These are phyloP conservation scores for Lepidocolaptes lacrymiger DNA, from an alignment of 2,797 vertebrate species.

Conservation along the genomic window DNA sequence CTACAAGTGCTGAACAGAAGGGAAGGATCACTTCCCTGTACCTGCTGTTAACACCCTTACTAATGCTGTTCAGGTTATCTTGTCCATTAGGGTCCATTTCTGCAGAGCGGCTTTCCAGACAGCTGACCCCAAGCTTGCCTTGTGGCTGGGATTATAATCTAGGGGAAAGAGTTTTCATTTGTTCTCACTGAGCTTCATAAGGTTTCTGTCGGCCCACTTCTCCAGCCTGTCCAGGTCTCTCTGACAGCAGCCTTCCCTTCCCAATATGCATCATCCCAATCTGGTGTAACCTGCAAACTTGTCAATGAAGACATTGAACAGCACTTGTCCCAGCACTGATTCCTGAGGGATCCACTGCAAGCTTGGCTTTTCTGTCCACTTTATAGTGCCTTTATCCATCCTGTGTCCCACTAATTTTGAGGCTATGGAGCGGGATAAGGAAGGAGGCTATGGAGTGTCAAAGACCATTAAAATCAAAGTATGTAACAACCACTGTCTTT, in stretches of 20 bases:
- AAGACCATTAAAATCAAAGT: not conserved
- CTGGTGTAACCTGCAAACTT: not conserved
- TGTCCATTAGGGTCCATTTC: not conserved
- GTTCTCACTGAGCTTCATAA: not conserved
- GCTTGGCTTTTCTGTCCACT: not conserved
- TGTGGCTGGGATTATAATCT: not conserved
- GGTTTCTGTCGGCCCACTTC: not conserved
- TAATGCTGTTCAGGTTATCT: accelerated
- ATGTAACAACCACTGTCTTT: not conserved
- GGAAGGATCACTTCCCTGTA: not conserved
- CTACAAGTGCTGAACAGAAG: not conserved
- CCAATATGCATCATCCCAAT: accelerated
- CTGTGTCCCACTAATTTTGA: not conserved
- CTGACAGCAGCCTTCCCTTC: not conserved
- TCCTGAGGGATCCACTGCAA: not conserved
- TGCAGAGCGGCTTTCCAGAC: not conserved
- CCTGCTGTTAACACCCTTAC: not conserved
- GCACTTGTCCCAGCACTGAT: not conserved
- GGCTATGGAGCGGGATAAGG: not conserved
- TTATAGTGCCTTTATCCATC: not conserved
- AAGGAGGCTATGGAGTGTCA: not conserved
- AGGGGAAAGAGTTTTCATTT: not conserved
- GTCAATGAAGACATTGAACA: not conserved
- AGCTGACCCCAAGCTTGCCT: not conserved
- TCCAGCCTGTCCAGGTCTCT: not conserved